Evolutionary conservation across 2,888 invertebrate genomes (phyloP).

Genomic region (Zele albiditarsus): DNA sequence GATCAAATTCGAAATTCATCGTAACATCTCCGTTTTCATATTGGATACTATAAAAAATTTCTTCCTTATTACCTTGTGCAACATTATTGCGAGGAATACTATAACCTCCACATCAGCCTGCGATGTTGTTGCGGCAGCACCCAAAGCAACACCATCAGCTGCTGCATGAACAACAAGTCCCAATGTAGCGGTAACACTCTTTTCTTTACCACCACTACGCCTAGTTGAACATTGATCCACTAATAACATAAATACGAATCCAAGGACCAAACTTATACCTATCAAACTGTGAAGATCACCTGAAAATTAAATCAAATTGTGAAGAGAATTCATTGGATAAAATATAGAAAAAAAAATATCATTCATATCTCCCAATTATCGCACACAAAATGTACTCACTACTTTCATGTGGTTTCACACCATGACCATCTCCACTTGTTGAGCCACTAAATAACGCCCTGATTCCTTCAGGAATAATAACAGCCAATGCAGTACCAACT

Average conservation of each 20-base stretch:
- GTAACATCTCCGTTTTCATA: not conserved
- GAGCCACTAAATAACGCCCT: constrained; percentile 79
- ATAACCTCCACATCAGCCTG: constrained; percentile 98
- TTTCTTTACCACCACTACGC: constrained; percentile 78
- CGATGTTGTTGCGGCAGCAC: constrained; percentile 97
- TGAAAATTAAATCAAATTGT: constrained; percentile 47
- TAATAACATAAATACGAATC: constrained; percentile 98
- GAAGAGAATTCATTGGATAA: constrained; percentile 19
- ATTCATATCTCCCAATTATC: not conserved
- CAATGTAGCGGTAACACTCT: constrained; percentile 93
- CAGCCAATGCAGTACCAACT: constrained; percentile 97
- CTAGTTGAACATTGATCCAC: constrained; percentile 88
- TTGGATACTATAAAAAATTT: not conserved
- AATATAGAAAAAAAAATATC: not conserved
- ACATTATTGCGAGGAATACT: constrained; percentile 98
- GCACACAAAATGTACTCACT: constrained; percentile 30
- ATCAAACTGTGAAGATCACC: constrained; percentile 86
- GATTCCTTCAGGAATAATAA: constrained; percentile 99
- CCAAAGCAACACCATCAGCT: constrained; percentile 97
- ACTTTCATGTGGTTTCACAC: constrained; percentile 23
- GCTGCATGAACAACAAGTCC: constrained; percentile 99
- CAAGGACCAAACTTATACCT: constrained; percentile 93
- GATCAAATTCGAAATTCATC: not conserved
- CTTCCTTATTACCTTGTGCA: constrained; percentile 84
- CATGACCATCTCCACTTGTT: constrained; percentile 33